Conservation (phyloP, 1,140 invertebrate species). For the Caenorhabditis tropicalis region DNA sequence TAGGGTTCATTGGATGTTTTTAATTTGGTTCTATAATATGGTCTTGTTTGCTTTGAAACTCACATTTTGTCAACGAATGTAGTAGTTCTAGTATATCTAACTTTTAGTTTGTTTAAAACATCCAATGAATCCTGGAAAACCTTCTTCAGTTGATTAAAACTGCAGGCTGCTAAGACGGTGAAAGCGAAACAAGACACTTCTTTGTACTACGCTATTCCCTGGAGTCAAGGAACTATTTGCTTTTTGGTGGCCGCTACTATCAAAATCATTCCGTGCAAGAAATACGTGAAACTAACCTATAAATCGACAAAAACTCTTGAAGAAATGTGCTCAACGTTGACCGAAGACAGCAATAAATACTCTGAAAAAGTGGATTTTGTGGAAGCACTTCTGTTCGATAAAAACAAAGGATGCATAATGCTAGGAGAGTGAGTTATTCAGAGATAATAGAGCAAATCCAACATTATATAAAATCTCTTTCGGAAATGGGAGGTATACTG, state of each 20-base stretch:
- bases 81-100: background rate
- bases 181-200: slow-evolving; percentile 66
- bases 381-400: slow-evolving; percentile 79
- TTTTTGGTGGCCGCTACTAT: slow-evolving; percentile 83
- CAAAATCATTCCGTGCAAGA: slow-evolving; percentile 79
- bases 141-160: slow-evolving; percentile 46
- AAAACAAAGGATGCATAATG: slow-evolving; percentile 81
- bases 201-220: slow-evolving; percentile 82
- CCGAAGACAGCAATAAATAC: slow-evolving; percentile 66
- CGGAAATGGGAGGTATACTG: background rate
- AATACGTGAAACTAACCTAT: slow-evolving; percentile 78
- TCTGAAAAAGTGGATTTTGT: slow-evolving; percentile 78
- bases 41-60: background rate
- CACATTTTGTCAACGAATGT: background rate
- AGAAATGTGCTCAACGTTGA: slow-evolving; percentile 34
- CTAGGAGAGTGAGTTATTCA: slow-evolving; percentile 74
- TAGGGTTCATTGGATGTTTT: slow-evolving; percentile 1
- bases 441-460: background rate
- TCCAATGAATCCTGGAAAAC: slow-evolving; percentile 20
- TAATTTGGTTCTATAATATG: background rate
- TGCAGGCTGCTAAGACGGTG: background rate
- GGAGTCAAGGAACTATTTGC: slow-evolving; percentile 86
- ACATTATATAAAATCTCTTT: background rate
- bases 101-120: background rate
- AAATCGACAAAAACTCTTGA: slow-evolving; percentile 76